phyloP scores from a whole-genome alignment of 2,888 invertebrate genomes.

The Spicauda simplicius region DNA sequence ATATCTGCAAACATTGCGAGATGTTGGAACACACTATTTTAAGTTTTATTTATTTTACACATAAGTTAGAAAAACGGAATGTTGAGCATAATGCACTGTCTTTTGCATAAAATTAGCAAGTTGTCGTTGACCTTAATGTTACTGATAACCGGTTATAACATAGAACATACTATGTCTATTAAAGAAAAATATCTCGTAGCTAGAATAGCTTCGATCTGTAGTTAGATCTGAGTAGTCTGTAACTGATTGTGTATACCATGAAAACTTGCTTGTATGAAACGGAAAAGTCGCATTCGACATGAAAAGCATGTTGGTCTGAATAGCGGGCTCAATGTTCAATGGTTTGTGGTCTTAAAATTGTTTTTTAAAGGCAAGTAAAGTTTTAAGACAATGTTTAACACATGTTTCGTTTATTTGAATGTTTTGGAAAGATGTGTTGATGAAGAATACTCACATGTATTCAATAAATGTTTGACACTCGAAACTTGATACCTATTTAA shows the following conservation, averaged over 20 bases:
- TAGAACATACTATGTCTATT: slow-evolving; percentile 42
- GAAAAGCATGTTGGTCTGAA: not conserved
- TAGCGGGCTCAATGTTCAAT: no score
- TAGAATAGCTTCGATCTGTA: slow-evolving; percentile 53
- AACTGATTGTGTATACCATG: slow-evolving; percentile 38
- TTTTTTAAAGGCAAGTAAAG: no score
- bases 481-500: no score
- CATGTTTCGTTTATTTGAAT: no score
- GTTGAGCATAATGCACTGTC: slow-evolving; percentile 18
- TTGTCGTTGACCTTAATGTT: slow-evolving; percentile 28
- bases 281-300: slow-evolving; percentile 12
- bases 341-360: no score
- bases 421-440: no score
- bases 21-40: slow-evolving; percentile 1
- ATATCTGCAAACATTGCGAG: not conserved
- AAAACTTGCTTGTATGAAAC: slow-evolving; percentile 39
- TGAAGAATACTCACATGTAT: no score
- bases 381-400: no score
- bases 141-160: slow-evolving; percentile 16
- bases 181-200: slow-evolving; percentile 48
- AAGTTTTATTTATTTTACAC: slow-evolving; percentile 27
- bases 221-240: slow-evolving; percentile 52
- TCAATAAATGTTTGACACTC: no score
- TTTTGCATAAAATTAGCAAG: slow-evolving; percentile 35
- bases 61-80: slow-evolving; percentile 18